Conservation (phyloP, 2,888 invertebrate genomes). For the Anodontia alba region DNA sequence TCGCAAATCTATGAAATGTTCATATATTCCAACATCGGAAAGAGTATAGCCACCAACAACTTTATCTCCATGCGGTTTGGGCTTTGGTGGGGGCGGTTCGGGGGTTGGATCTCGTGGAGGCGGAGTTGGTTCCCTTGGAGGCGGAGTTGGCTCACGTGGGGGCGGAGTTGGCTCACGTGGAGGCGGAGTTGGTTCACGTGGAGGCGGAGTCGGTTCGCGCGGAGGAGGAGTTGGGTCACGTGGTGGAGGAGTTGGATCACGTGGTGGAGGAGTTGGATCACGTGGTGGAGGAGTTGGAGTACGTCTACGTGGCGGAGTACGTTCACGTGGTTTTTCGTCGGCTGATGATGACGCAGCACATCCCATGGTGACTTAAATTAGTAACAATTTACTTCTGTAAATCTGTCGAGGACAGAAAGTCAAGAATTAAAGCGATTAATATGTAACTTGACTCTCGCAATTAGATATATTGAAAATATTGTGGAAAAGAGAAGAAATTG, state of each 20-base stretch:
- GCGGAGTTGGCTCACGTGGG: slow-evolving; percentile 28
- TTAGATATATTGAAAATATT: no score
- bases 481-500: no score
- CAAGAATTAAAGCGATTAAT: no score
- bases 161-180: slow-evolving; percentile 35
- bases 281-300: slow-evolving; percentile 32
- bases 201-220: slow-evolving; percentile 24
- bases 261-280: slow-evolving; percentile 32
- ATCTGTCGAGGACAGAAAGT: no score
- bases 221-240: slow-evolving; percentile 28
- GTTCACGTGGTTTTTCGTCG: neutral
- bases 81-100: slow-evolving; percentile 21
- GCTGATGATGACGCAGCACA: slow-evolving; percentile 33
- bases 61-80: slow-evolving; percentile 1
- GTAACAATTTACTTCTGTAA: no score
- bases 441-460: no score
- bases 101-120: slow-evolving; percentile 12
- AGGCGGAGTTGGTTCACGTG: slow-evolving; percentile 38
- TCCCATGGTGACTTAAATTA: slow-evolving; percentile 26
- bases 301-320: no score
- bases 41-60: slow-evolving; percentile 26
- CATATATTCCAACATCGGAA: slow-evolving; percentile 49
- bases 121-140: slow-evolving; percentile 20
- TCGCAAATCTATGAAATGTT: slow-evolving; percentile 57
- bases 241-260: slow-evolving; percentile 34